Conservation (phyloP, 2,888 invertebrate species). For the Phaonia tiefii region DNA sequence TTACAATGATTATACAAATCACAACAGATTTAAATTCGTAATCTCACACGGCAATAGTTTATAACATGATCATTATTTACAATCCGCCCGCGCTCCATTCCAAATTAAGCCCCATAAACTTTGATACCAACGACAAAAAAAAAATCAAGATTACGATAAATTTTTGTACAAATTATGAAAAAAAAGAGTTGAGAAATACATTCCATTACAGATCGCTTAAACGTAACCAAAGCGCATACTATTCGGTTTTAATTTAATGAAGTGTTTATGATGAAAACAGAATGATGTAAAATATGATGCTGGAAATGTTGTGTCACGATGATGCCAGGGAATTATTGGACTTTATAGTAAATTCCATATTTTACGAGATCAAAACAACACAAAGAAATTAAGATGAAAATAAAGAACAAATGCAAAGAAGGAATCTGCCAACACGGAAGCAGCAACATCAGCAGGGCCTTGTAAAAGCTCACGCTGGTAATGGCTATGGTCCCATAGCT, state of each 20-base stretch:
- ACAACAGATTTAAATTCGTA: too few relatives aligned
- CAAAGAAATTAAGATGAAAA: background rate
- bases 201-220: slow-evolving; percentile 6
- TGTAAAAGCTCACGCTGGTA: too few relatives aligned
- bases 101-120: slow-evolving; percentile 33
- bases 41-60: too few relatives aligned
- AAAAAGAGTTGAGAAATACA: background rate
- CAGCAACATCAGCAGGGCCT: slow-evolving; percentile 26
- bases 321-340: too few relatives aligned
- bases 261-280: slow-evolving; percentile 25
- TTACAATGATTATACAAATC: too few relatives aligned
- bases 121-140: slow-evolving; percentile 24
- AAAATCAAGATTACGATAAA: background rate
- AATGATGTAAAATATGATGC: too few relatives aligned
- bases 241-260: slow-evolving; percentile 45
- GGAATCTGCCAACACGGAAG: slow-evolving; percentile 51
- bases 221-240: slow-evolving; percentile 10
- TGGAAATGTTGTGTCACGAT: too few relatives aligned
- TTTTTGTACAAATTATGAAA: background rate
- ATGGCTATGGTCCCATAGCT: background rate
- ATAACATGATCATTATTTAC: slow-evolving; percentile 36
- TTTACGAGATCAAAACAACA: slow-evolving; percentile 8
- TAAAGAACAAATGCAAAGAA: background rate
- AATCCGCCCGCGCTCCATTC: slow-evolving; percentile 19
- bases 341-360: background rate